A percentile compares a stretch with the other conserved stretches of the same genome.
phyloP scores from a whole-genome alignment of 2,797 vertebrate genomes.

The Morus bassanus region DNA sequence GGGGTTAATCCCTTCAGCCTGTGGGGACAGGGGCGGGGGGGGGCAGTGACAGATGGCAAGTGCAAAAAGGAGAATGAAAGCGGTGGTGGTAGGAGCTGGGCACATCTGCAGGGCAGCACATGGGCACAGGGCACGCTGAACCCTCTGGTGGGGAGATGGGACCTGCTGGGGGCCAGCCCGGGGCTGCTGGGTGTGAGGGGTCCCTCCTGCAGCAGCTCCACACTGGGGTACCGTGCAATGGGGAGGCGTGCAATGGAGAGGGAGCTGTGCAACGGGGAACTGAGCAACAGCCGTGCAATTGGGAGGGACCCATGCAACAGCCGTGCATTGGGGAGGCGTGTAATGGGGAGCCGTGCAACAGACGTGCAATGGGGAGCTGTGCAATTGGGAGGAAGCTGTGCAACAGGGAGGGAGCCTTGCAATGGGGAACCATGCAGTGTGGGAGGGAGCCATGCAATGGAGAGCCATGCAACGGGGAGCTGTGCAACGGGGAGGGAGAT shows the following conservation, averaged over 20 bases:
- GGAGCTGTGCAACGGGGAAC: not conserved
- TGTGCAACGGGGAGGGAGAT: not conserved
- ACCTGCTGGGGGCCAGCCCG: fast-evolving
- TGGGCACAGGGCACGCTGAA: not conserved
- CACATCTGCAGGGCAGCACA: not conserved
- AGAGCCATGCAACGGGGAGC: not conserved
- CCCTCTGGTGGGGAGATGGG: not conserved
- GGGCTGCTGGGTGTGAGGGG: not conserved
- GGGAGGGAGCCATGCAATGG: too few relatives aligned
- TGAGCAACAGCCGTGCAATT: not conserved
- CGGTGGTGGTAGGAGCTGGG: not conserved
- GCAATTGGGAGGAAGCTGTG: too few relatives aligned
- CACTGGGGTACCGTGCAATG: fast-evolving
- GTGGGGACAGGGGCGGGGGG: fast-evolving
- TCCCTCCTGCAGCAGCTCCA: not conserved
- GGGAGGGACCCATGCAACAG: not conserved
- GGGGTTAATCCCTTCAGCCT: not conserved
- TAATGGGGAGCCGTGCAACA: not conserved
- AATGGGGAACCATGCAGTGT: not conserved
- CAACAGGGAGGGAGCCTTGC: fast-evolving
- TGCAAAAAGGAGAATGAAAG: not conserved
- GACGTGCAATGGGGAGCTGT: fast-evolving
- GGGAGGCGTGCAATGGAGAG: not conserved
- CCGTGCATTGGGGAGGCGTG: too few relatives aligned
- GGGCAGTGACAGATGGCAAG: not conserved